Percentiles rank a stretch among this genome's conserved stretches.
Conservation (phyloP, 2,113 vertebrate genomes). For the Callaeas wilsoni region DNA sequence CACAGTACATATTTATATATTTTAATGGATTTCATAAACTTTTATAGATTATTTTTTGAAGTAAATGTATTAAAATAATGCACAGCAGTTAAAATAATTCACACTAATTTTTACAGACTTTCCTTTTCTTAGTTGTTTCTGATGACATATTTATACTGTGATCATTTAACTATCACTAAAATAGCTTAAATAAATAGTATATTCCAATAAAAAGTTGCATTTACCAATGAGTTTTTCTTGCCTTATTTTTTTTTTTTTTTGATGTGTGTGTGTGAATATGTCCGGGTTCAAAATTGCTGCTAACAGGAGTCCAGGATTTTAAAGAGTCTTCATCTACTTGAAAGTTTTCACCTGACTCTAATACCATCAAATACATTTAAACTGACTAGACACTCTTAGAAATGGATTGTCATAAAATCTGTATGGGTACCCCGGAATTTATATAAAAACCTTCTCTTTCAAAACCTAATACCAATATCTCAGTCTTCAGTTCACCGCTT, state of each 20-base stretch:
- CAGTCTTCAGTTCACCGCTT: neutral
- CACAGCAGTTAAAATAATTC: neutral
- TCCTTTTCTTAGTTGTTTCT: neutral
- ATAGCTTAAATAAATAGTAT: neutral
- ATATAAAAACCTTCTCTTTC: neutral
- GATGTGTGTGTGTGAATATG: neutral
- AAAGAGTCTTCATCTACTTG: neutral
- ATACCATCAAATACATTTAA: neutral
- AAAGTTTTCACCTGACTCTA: neutral
- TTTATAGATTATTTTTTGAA: neutral
- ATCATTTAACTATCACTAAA: neutral
- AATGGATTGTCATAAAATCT: neutral
- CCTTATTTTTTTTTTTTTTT: fast-evolving
- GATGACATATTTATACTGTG: neutral
- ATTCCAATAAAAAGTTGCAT: neutral
- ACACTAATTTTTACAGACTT: neutral
- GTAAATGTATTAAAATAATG: neutral
- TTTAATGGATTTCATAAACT: neutral
- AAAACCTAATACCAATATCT: neutral
- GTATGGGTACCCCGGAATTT: neutral
- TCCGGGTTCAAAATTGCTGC: neutral
- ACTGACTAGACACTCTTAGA: neutral
- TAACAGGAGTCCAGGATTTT: neutral
- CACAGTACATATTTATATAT: neutral
- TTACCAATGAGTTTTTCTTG: neutral